A percentile compares a stretch with the other conserved stretches of the same genome.
Evolutionary conservation across 1,140 invertebrate genomes (phyloP).

Genomic region (Galendromus occidentalis): DNA sequence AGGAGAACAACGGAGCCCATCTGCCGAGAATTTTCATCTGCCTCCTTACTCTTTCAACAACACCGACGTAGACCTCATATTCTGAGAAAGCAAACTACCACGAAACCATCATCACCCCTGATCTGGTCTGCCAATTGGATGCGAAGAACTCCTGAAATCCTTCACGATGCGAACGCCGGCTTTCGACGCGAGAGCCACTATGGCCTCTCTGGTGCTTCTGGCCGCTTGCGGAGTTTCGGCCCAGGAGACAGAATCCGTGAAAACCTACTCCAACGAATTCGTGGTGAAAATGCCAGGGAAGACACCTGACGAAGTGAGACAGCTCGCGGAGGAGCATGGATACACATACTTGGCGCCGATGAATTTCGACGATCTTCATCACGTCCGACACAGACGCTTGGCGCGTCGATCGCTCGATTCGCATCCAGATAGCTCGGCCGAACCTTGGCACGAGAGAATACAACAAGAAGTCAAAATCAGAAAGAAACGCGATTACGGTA

Average conservation of each 20-base stretch:
- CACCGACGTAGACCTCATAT: too few relatives aligned
- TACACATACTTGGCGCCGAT: neutral
- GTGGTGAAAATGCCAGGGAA: neutral
- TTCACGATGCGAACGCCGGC: too few relatives aligned
- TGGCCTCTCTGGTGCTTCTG: too few relatives aligned
- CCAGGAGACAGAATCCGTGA: neutral
- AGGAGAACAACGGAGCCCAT: too few relatives aligned
- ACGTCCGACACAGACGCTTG: neutral
- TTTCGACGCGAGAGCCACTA: too few relatives aligned
- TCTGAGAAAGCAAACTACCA: too few relatives aligned
- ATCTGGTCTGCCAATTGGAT: too few relatives aligned
- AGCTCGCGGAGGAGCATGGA: neutral
- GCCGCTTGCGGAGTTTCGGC: too few relatives aligned
- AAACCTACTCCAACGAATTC: conserved; percentile 2
- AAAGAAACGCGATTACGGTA: neutral
- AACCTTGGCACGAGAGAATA: neutral
- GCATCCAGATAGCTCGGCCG: neutral
- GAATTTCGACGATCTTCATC: conserved; percentile 1
- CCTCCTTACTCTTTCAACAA: too few relatives aligned
- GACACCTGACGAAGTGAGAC: neutral
- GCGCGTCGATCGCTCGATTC: neutral
- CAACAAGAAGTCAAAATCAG: neutral
- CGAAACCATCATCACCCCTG: too few relatives aligned
- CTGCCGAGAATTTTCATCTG: too few relatives aligned
- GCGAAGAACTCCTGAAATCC: too few relatives aligned